Evolutionary conservation across 2,888 invertebrate species (phyloP), one percentile per base, ranked within the genome.

Genomic region (Agonopterix subpropinquella): DNA sequence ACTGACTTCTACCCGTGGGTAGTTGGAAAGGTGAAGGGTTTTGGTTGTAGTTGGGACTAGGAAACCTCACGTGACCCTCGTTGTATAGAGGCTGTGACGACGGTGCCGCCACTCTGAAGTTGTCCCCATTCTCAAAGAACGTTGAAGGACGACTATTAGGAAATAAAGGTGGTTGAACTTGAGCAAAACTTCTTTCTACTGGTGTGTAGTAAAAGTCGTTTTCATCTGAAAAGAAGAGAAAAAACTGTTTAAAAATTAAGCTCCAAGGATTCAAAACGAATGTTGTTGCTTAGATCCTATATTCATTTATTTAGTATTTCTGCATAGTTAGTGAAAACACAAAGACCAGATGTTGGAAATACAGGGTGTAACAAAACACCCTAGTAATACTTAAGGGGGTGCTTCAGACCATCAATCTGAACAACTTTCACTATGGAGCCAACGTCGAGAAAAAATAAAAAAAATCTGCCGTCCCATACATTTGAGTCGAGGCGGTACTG

Each of bases 181-280:
- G 88, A 75, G 88, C 88, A 80, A 82, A 88, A 71, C 68, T 88
- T 76, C 86, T 81, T 77, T 88, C 88, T 70, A 80, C 79, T 52
- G 85, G 85, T 70, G 84, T 73, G 72, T 81, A 85, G 65, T 80
- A 88, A 67, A 80, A 86, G 62, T 85, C 81, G 57, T 81, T 79
- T 63, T 81, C 84, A 77, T 84, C 88, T 88, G 86, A 62, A 87
- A 87, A 36, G 11, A 13, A 47, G 15, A 37, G 18, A 43, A 43
- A 47, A 41, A 46, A 11, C 11, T 13, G 42, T 11, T 42, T 42
- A 28, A 28, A 28, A 5, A 5, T 4, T 28, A 28, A 28, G 28
- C 28, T 28, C 28, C 5, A 1, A 28, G 7, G 28, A 28, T 28
- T 18, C 2, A 18, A 1, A 18, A 18, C 18, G 2, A 18, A 18